Evolutionary conservation across 2,113 vertebrate genomes (phyloP).

Genomic region (Raphicerus campestris): DNA sequence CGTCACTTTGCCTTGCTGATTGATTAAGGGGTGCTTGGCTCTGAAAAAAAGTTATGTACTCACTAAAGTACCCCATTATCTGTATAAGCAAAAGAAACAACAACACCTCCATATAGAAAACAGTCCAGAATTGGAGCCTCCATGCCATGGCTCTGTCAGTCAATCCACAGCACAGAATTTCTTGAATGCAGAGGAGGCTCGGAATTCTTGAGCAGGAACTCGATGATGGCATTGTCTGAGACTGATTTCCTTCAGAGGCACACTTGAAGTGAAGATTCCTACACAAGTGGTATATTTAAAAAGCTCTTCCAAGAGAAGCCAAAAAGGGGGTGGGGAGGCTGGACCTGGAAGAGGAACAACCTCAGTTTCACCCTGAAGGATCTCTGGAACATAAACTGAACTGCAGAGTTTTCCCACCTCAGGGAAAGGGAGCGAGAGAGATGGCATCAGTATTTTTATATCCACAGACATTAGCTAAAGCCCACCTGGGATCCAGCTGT

Average conservation of each 20-base stretch:
- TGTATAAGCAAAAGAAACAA: slow-evolving; percentile 32
- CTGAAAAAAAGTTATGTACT: not conserved
- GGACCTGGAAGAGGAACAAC: not conserved
- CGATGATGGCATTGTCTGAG: not conserved
- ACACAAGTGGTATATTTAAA: not conserved
- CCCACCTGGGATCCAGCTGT: not conserved
- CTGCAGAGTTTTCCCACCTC: not conserved
- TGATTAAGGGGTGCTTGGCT: not conserved
- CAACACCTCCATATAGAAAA: not conserved
- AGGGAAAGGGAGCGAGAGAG: not conserved
- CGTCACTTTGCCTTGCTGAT: not conserved
- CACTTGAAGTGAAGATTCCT: not conserved
- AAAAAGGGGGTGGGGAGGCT: not conserved
- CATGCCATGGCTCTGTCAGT: not conserved
- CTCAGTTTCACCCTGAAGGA: not conserved
- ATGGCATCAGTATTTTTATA: not conserved
- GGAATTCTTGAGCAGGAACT: not conserved
- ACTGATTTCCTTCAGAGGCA: not conserved
- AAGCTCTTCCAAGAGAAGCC: not conserved
- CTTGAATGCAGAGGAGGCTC: not conserved
- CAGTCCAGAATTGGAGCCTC: not conserved
- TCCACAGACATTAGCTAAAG: not conserved
- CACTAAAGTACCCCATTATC: not conserved
- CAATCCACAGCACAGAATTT: not conserved
- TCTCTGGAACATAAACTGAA: not conserved